Base-by-base conservation (phyloP, 2,888 invertebrate genomes). In the Harpalus rubripes region DNA sequence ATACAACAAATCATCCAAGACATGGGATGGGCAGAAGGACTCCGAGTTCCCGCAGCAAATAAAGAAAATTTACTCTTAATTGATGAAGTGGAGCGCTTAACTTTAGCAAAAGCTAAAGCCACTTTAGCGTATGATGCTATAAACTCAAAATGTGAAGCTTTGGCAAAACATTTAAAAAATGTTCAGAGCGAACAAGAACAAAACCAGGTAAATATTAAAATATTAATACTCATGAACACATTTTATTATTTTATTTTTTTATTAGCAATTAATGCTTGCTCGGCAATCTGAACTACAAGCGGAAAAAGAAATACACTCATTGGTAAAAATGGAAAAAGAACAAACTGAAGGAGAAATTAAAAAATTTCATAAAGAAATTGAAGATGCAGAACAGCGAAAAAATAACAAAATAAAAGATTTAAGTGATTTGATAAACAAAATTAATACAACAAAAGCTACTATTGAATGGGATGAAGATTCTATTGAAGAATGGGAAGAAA, bases 1-100 rank as follows among this genome's bases (percentile, higher is more conserved):
- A 93, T 96, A 89, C 92, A 93, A 61, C 93, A 95, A 87, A 92
- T 96, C 85, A 90, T 96, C 85, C 93, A 93, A 87, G 93, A 94
- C 87, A 92, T 96, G 85, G 96, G 96, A 1, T 96, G 96, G 95
- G 93, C 93, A 84, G 94, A 95, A 88, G 96, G 96, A 6, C 95
- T 96, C 85, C 95, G 95, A 88, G 93, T 96, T 87, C 97, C 97
- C 2, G 93, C 97, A 86, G 96, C 97, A 0, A 96, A 95, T 91
- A 93, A 94, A 63, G 95, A 95, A 88, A 97, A 97, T 89, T 92
- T 92, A 88, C 89, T 88, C 56, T 89, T 94, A 39, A 93, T 94
- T 88, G 90, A 91, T 85, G 91, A 93, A 90, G 92, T 94, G 12
- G 91, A 91, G 26, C 88, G 89, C 61, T 88, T 94, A 88, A 90